Percentiles rank a stretch among this genome's conserved stretches.
These are phyloP conservation scores for Ectropis crepuscularia DNA, from an alignment of 2,888 invertebrate genomes.

Conservation along the genomic window DNA sequence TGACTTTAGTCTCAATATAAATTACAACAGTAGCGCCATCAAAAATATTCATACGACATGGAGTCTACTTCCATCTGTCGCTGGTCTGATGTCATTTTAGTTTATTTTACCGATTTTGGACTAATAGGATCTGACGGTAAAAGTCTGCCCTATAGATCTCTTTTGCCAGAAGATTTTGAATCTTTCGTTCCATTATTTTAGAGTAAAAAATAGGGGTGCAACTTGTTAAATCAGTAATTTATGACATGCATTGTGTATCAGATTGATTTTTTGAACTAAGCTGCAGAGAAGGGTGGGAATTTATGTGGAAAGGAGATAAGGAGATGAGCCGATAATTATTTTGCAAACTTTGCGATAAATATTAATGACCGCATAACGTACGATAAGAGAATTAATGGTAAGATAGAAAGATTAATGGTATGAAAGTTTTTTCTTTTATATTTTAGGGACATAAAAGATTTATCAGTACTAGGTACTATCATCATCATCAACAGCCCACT, in stretches of 20 bases:
- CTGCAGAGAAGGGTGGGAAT: conserved; percentile 15
- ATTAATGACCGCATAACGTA: too few relatives aligned
- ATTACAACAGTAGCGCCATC: too few relatives aligned
- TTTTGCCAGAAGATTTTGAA: background rate
- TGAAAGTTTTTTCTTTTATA: too few relatives aligned
- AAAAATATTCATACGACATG: too few relatives aligned
- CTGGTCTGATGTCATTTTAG: conserved; percentile 35
- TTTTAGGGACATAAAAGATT: too few relatives aligned
- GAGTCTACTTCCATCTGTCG: conserved; percentile 3
- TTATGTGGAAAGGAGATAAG: conserved; percentile 17
- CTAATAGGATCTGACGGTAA: conserved; percentile 43
- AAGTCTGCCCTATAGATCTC: conserved; percentile 29
- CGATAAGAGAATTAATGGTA: background rate
- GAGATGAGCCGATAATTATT: conserved; percentile 17
- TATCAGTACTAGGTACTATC: too few relatives aligned
- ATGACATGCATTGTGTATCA: conserved; percentile 30
- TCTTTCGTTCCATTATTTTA: background rate
- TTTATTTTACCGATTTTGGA: conserved; percentile 40
- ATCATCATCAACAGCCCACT: too few relatives aligned
- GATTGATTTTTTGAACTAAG: conserved; percentile 28
- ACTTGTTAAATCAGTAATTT: conserved; percentile 20
- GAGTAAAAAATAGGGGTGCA: conserved; percentile 8
- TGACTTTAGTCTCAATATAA: too few relatives aligned
- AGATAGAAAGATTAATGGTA: too few relatives aligned
- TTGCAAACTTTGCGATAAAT: background rate